Conservation (phyloP, 2,113 vertebrate species). For the Crotalus horridus region DNA sequence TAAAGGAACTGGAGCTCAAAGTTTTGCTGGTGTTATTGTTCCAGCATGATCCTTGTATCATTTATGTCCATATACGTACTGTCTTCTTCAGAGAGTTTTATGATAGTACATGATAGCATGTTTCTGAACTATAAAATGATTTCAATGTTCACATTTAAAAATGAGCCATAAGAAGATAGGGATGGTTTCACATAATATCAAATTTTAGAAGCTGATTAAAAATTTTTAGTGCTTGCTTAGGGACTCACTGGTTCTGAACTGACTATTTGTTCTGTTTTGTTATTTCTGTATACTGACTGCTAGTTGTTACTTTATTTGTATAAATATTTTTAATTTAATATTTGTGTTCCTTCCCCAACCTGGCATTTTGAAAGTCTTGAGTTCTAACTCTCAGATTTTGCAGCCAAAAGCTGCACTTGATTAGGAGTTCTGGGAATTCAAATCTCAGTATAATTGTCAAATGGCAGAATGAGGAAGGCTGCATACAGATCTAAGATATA, state of each 20-base stretch:
- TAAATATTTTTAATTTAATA: constrained; percentile 1
- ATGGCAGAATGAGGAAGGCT: not conserved
- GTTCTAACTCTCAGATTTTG: not conserved
- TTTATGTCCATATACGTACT: not conserved
- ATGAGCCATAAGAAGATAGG: not conserved
- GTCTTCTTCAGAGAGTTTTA: not conserved
- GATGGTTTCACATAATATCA: not conserved
- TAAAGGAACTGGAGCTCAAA: not conserved
- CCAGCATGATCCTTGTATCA: not conserved
- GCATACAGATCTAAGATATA: not conserved
- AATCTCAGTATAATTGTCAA: not conserved
- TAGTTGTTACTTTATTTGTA: not conserved
- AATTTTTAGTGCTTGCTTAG: not conserved
- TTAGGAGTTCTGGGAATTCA: not conserved
- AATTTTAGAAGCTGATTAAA: not conserved
- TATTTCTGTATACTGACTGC: not conserved
- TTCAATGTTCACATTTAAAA: not conserved
- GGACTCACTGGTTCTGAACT: not conserved
- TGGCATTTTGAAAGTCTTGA: not conserved
- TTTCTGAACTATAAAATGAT: not conserved
- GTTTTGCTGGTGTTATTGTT: not conserved
- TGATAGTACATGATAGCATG: not conserved
- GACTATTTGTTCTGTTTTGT: not conserved
- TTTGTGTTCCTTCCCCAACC: not conserved
- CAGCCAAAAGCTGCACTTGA: not conserved